These are phyloP conservation scores for Diorhabda elongata DNA, from an alignment of 1,140 invertebrate genomes.

Conservation along the genomic window DNA sequence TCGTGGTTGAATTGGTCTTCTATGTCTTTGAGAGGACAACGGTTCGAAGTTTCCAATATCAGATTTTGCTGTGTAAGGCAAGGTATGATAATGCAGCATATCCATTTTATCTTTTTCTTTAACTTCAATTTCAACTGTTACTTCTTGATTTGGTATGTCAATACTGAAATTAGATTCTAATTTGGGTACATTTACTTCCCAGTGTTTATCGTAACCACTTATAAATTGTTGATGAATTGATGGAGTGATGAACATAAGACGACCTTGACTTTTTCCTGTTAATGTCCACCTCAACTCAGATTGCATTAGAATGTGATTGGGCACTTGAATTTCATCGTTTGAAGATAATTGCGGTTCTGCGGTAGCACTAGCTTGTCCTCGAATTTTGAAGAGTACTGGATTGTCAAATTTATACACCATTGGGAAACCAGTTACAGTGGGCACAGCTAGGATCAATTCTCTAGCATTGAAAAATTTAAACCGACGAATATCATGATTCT, in stretches of 20 bases:
- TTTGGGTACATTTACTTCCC: constrained; percentile 54
- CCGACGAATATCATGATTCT: constrained; percentile 42
- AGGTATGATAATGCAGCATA: constrained; percentile 54
- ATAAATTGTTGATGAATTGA: constrained; percentile 56
- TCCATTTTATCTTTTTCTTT: constrained; percentile 48
- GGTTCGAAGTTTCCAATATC: constrained; percentile 53
- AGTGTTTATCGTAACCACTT: constrained; percentile 57
- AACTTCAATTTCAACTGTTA: constrained; percentile 48
- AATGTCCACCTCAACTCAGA: constrained; percentile 50
- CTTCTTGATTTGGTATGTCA: constrained; percentile 48
- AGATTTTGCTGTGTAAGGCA: constrained; percentile 57
- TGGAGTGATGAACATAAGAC: constrained; percentile 61
- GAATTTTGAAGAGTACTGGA: constrained; percentile 51
- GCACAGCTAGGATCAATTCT: constrained; percentile 57
- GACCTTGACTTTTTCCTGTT: constrained; percentile 52
- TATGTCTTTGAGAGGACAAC: constrained; percentile 20
- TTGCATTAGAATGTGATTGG: constrained; percentile 44
- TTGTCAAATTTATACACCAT: constrained; percentile 57
- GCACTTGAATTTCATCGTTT: constrained; percentile 30
- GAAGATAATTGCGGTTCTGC: constrained; percentile 42
- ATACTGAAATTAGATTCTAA: constrained; percentile 46
- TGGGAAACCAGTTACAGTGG: constrained; percentile 62
- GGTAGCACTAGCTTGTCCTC: constrained; percentile 48
- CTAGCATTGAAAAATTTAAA: constrained; percentile 54
- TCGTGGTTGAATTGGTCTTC: constrained; percentile 15